These are phyloP conservation scores for Rhizomys pruinosus DNA, from an alignment of 2,113 vertebrate genomes.

Conservation along the genomic window DNA sequence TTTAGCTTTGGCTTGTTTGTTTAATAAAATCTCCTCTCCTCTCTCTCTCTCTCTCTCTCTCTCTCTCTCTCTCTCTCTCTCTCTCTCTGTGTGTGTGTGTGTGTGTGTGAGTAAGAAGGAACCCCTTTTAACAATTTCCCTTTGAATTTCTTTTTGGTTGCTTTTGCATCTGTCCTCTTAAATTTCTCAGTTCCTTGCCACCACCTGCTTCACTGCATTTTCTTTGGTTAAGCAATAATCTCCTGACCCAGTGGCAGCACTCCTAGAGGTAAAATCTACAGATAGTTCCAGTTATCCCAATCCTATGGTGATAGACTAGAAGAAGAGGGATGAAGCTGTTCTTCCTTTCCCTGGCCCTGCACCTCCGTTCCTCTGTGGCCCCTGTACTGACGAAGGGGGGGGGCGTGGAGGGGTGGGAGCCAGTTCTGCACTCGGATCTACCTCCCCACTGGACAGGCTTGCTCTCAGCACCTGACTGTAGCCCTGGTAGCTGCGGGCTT, in stretches of 20 bases:
- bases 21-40: conserved; percentile 38
- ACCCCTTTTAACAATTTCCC: not conserved
- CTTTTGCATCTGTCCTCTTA: conserved; percentile 8
- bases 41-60: not conserved
- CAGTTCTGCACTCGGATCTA: not conserved
- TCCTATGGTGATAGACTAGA: conserved; percentile 13
- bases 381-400: too few relatives aligned
- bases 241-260: not conserved
- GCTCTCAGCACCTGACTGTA: not conserved
- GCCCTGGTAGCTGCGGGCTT: not conserved
- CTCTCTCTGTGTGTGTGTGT: not conserved
- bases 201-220: not conserved
- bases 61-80: not conserved
- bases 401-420: too few relatives aligned
- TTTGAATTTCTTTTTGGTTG: conserved; percentile 15
- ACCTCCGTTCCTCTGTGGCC: not conserved
- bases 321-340: not conserved
- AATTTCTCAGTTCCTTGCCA: not conserved
- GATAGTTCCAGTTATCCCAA: not conserved
- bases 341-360: not conserved
- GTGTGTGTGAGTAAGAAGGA: not conserved
- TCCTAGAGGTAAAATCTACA: conserved; percentile 38
- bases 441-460: not conserved
- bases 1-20: conserved; percentile 58
- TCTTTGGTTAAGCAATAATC: conserved; percentile 13